These are phyloP conservation scores for Acholoe squamosa DNA, from an alignment of 2,888 invertebrate genomes.

Conservation along the genomic window DNA sequence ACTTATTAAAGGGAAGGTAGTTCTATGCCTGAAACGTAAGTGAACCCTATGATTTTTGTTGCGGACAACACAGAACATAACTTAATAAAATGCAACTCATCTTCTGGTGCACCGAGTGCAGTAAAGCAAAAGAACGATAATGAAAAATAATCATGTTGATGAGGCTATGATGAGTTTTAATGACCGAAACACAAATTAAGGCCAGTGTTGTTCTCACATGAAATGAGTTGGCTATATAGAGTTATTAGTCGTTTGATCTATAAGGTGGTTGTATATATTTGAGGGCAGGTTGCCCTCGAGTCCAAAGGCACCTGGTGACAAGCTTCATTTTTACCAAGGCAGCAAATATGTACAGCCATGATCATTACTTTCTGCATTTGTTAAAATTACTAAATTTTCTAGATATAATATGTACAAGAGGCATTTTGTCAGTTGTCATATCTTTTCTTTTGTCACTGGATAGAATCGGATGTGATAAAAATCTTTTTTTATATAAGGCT, in stretches of 20 bases:
- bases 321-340: background rate
- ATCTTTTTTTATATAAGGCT: too few species aligned
- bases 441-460: background rate
- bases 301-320: slow-evolving; percentile 15
- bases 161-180: slow-evolving; percentile 43
- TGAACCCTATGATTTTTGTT: background rate
- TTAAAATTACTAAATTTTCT: too few species aligned
- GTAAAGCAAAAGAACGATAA: background rate
- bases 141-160: slow-evolving; percentile 30
- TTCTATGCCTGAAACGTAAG: slow-evolving; percentile 1
- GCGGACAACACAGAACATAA: slow-evolving; percentile 16
- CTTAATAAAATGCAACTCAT: slow-evolving; percentile 52
- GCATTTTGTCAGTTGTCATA: background rate
- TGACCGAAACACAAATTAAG: slow-evolving; percentile 13
- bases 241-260: slow-evolving; percentile 32
- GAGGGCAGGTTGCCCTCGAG: slow-evolving; percentile 53
- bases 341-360: background rate
- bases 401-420: too few species aligned
- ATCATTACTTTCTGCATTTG: background rate
- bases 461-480: background rate
- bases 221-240: background rate
- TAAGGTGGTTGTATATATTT: slow-evolving; percentile 43
- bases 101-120: slow-evolving; percentile 13
- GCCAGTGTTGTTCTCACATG: background rate
- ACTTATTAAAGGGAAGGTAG: background rate